Conservation (phyloP, 2,797 vertebrate genomes). For the Lithobates pipiens region DNA sequence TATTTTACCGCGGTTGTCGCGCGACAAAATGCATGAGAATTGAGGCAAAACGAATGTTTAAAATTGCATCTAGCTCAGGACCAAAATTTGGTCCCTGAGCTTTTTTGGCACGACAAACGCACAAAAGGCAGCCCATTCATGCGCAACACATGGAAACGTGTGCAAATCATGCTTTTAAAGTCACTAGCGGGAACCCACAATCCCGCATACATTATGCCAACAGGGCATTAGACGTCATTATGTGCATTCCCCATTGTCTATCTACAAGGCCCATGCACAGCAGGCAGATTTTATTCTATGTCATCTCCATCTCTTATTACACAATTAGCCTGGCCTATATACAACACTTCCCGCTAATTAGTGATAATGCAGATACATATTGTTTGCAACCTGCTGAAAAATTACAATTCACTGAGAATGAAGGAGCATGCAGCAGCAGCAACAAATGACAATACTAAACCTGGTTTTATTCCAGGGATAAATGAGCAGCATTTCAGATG, state of each 20-base stretch:
- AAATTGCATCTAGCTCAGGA: no score
- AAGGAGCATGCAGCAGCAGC: not conserved
- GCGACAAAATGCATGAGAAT: no score
- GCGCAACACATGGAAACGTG: no score
- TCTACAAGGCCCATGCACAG: not conserved
- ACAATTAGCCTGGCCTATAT: slow-evolving; percentile 30
- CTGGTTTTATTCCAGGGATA: not conserved
- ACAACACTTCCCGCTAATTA: slow-evolving; percentile 29
- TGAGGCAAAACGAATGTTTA: no score
- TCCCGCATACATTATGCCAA: no score
- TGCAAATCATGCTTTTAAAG: no score
- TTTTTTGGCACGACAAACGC: no score
- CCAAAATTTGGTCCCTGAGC: no score
- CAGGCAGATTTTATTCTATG: not conserved
- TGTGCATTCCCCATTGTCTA: not conserved
- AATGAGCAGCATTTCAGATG: not conserved
- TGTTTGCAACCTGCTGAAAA: slow-evolving; percentile 7
- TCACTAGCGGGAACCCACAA: no score
- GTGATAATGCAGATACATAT: slow-evolving; percentile 15
- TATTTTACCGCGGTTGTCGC: no score
- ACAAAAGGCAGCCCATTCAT: no score
- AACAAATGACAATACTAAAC: not conserved
- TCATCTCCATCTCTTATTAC: slow-evolving; percentile 9
- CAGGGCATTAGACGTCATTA: no score
- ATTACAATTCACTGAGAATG: not conserved